phyloP scores from a whole-genome alignment of 1,140 invertebrate genomes.

The Macrotrachela quadricornifera region DNA sequence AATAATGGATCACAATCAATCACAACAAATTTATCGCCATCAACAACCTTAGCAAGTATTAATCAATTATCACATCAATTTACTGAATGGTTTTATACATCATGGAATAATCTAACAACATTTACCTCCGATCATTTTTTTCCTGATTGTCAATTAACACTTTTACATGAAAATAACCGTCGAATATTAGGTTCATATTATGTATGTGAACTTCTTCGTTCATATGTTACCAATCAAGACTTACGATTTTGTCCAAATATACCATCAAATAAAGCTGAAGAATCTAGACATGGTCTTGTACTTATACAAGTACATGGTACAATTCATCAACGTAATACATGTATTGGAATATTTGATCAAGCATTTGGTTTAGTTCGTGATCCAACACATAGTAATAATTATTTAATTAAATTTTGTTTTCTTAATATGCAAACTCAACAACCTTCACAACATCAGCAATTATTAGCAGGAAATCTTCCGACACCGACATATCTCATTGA shows the following conservation, averaged over 20 bases:
- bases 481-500: too few species aligned
- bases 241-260: constrained; percentile 41
- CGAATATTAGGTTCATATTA: constrained; percentile 11
- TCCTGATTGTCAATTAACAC: constrained; percentile 28
- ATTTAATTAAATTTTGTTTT: constrained; percentile 37
- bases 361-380: constrained; percentile 39
- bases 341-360: constrained; percentile 42
- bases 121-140: constrained; percentile 38
- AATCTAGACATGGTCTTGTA: constrained; percentile 39
- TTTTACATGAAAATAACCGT: constrained; percentile 13
- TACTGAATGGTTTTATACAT: too few species aligned
- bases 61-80: too few species aligned
- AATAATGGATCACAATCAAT: too few species aligned
- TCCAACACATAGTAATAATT: constrained; percentile 37
- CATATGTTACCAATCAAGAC: constrained; percentile 26
- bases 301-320: constrained; percentile 40
- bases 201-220: constrained; percentile 24
- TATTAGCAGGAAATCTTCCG: too few species aligned
- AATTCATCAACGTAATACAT: constrained; percentile 32
- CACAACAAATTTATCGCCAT: too few species aligned
- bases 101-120: too few species aligned
- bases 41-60: too few species aligned
- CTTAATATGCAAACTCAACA: constrained; percentile 11
- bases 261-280: constrained; percentile 32
- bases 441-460: too few species aligned